Conservation (phyloP, 2,888 invertebrate species). For the Bellardia bayeri region DNA sequence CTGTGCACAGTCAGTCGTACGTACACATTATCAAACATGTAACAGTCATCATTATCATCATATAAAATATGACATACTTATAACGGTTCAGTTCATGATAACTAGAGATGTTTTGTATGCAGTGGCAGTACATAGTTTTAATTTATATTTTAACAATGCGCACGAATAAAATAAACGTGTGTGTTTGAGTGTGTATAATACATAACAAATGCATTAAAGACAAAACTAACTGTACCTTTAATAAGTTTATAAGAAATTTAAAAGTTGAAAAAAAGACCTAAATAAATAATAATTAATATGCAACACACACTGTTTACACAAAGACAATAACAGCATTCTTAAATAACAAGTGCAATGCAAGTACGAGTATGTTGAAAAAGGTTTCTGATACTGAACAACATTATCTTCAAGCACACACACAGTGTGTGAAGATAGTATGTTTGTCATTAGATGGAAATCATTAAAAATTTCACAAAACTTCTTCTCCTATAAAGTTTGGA, state of each 20-base stretch:
- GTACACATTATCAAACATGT: slow-evolving; percentile 9
- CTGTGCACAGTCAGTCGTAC: not conserved
- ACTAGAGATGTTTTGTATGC: not conserved
- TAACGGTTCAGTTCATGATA: slow-evolving; percentile 61
- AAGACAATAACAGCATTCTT: not conserved
- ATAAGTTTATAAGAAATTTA: slow-evolving; percentile 2
- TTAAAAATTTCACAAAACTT: too few relatives aligned
- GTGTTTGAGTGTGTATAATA: not conserved
- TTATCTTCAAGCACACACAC: not conserved
- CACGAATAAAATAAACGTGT: not conserved
- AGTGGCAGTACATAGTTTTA: not conserved
- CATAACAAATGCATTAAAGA: not conserved
- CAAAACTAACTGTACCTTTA: slow-evolving; percentile 22
- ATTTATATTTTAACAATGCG: slow-evolving; percentile 11
- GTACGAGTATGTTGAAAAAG: not conserved
- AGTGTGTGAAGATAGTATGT: not conserved
- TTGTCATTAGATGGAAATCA: too few relatives aligned
- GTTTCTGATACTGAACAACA: not conserved
- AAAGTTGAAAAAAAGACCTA: slow-evolving; percentile 18
- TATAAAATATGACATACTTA: slow-evolving; percentile 64
- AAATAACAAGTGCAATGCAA: not conserved
- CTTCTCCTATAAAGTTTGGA: too few relatives aligned
- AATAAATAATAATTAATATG: slow-evolving; percentile 45
- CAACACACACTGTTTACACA: slow-evolving; percentile 9
- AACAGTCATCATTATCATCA: not conserved